These are phyloP conservation scores for Ammodytes marinus DNA, from an alignment of 2,113 vertebrate genomes.

Conservation along the genomic window DNA sequence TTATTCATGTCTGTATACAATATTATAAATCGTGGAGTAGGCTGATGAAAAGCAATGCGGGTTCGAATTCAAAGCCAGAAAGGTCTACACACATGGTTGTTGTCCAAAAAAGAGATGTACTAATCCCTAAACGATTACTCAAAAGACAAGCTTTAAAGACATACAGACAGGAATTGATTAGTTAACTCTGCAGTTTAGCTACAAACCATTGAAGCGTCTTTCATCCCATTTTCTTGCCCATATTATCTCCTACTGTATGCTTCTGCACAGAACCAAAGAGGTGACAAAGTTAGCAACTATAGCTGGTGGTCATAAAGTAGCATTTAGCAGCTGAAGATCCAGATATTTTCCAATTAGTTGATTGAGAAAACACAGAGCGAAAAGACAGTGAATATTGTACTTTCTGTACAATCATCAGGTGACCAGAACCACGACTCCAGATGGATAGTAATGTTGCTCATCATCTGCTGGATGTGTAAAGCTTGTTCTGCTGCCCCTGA, in stretches of 20 bases:
- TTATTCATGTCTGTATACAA: not conserved
- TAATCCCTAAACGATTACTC: not conserved
- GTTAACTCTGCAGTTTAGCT: not conserved
- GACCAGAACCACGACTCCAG: not conserved
- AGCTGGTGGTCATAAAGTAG: not conserved
- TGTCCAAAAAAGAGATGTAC: slow-evolving; percentile 1
- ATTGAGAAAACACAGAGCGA: not conserved
- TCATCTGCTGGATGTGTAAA: not conserved
- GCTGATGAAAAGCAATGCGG: not conserved
- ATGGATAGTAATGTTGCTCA: not conserved
- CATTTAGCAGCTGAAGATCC: not conserved
- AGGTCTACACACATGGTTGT: not conserved
- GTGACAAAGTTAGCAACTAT: not conserved
- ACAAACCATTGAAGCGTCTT: not conserved
- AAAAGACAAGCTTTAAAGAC: not conserved
- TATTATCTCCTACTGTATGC: not conserved
- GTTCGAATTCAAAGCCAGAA: not conserved
- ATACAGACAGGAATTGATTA: not conserved
- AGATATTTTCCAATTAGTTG: not conserved
- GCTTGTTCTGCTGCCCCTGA: too few relatives aligned
- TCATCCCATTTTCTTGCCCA: not conserved
- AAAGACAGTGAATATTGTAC: not conserved
- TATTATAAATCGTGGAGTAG: not conserved
- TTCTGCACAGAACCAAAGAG: not conserved
- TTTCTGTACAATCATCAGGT: not conserved